Percentiles rank a stretch among this genome's conserved stretches.
Evolutionary conservation across 1,140 invertebrate genomes (phyloP).

Genomic region (Dolichoris vasculosae): DNA sequence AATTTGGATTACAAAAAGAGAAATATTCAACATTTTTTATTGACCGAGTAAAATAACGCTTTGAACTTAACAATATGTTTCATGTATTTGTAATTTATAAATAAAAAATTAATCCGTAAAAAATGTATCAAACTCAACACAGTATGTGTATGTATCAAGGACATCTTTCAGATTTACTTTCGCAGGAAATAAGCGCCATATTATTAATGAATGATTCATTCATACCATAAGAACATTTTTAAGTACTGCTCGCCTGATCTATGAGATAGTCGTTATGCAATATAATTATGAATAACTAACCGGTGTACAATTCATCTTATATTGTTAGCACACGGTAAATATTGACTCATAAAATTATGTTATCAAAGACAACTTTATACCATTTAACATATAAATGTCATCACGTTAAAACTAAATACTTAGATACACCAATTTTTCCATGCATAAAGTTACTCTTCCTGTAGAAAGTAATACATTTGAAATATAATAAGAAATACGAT

Average conservation of each 20-base stretch:
- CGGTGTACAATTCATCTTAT: background rate
- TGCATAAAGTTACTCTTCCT: too few relatives aligned
- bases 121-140: background rate
- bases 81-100: background rate
- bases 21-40: background rate
- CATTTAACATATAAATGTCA: background rate
- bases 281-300: background rate
- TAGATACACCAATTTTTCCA: too few relatives aligned
- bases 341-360: background rate
- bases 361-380: background rate
- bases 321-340: background rate
- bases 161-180: background rate
- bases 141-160: too few relatives aligned
- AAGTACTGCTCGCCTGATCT: background rate
- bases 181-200: background rate
- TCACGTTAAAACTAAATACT: too few relatives aligned
- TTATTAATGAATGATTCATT: conserved; percentile 44
- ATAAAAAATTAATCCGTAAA: background rate
- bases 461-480: too few relatives aligned
- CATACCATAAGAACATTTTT: background rate
- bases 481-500: too few relatives aligned
- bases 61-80: background rate
- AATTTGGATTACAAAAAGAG: background rate
- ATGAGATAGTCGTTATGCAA: conserved; percentile 28
- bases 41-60: background rate